Percentiles rank a stretch among this genome's conserved stretches.
phyloP scores from a whole-genome alignment of 2,888 invertebrate genomes.

The Phengaris arion region DNA sequence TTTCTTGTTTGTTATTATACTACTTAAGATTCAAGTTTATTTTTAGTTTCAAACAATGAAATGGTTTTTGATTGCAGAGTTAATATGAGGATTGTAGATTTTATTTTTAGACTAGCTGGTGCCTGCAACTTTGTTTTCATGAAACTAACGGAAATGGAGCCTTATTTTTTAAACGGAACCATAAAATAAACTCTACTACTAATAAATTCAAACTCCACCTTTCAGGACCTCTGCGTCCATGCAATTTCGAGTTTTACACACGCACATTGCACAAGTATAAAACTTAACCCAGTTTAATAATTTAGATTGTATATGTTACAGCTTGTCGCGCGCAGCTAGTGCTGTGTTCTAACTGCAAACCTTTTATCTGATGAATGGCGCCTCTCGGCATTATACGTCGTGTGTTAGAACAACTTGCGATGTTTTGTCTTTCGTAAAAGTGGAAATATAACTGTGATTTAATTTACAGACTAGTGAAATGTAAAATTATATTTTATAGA shows the following conservation, averaged over 20 bases:
- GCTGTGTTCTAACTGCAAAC: not conserved
- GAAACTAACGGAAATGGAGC: too few species aligned
- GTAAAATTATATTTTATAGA: too few species aligned
- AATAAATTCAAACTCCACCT: too few species aligned
- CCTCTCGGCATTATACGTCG: not conserved
- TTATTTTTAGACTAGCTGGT: too few species aligned
- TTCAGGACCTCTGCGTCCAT: too few species aligned
- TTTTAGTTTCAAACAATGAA: not conserved
- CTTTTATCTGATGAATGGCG: constrained; percentile 26
- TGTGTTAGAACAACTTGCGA: not conserved
- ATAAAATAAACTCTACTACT: too few species aligned
- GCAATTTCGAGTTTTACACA: too few species aligned
- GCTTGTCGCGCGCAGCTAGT: constrained; percentile 13
- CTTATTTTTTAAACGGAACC: too few species aligned
- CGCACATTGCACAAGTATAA: not conserved
- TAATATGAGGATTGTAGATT: not conserved
- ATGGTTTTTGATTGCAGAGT: not conserved
- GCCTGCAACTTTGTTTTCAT: too few species aligned
- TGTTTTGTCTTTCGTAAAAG: constrained; percentile 1
- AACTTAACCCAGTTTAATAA: constrained; percentile 7
- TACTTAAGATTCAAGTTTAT: not conserved
- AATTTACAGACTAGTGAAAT: not conserved
- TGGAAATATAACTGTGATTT: not conserved
- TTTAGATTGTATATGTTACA: constrained; percentile 17
- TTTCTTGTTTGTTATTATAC: not conserved